Evolutionary conservation across 2,888 invertebrate genomes (phyloP).

Genomic region (Drosophila longiperda): DNA sequence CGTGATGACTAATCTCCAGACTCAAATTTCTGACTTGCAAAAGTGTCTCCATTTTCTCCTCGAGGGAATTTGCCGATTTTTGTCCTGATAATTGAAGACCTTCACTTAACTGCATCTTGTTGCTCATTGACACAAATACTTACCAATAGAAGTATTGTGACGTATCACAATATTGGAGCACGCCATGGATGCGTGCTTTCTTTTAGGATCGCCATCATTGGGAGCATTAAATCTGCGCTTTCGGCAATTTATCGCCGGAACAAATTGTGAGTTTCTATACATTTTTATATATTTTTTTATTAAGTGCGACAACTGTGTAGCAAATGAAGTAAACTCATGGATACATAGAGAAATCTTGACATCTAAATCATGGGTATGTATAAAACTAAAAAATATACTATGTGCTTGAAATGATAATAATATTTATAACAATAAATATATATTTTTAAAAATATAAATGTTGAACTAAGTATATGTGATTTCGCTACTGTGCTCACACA

Average conservation of each 20-base stretch:
- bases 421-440: background rate
- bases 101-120: background rate
- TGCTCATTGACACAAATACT: background rate
- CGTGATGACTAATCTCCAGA: slow-evolving; percentile 14
- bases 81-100: background rate
- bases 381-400: background rate
- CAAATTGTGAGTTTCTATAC: background rate
- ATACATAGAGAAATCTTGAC: too few relatives aligned
- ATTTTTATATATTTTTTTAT: background rate
- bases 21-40: slow-evolving; percentile 24
- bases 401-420: background rate
- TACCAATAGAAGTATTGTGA: background rate
- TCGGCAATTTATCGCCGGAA: background rate
- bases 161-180: background rate
- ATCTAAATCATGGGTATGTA: background rate
- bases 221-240: background rate
- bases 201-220: background rate
- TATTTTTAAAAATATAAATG: background rate
- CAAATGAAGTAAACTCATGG: background rate
- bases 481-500: slow-evolving; percentile 33
- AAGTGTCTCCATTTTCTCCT: background rate
- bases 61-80: background rate
- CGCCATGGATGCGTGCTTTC: background rate
- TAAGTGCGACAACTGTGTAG: background rate
- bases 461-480: background rate